These are phyloP conservation scores for Drosophila lacertosa DNA, from an alignment of 1,140 invertebrate genomes.

Conservation along the genomic window DNA sequence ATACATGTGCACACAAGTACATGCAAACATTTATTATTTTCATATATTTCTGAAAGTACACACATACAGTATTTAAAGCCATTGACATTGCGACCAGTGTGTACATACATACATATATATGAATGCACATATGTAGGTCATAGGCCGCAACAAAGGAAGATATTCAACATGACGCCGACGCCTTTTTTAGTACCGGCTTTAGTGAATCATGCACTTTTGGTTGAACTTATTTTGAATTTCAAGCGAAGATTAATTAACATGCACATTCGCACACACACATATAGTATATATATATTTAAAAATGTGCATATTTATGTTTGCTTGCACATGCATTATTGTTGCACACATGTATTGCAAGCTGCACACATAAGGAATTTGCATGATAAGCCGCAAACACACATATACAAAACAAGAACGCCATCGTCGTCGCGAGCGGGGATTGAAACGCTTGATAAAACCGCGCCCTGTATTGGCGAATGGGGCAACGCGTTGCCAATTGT, in stretches of 20 bases:
- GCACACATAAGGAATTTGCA: constrained; percentile 45
- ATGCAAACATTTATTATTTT: constrained; percentile 19
- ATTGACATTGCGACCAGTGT: constrained; percentile 27
- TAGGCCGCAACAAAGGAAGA: constrained; percentile 47
- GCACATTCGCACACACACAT: constrained; percentile 9
- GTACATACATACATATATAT: constrained; percentile 5
- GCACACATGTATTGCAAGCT: constrained; percentile 1
- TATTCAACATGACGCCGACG: constrained; percentile 15
- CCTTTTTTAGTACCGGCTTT: constrained; percentile 35
- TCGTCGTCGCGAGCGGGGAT: constrained; percentile 21
- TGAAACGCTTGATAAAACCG: constrained; percentile 33
- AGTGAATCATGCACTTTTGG: constrained; percentile 27
- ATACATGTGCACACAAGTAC: constrained; percentile 18
- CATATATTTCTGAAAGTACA: constrained; percentile 16
- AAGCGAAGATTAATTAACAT: constrained; percentile 18
- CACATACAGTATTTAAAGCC: constrained; percentile 21
- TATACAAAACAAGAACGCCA: constrained; percentile 36
- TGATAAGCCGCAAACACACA: constrained; percentile 42
- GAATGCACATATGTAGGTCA: constrained; percentile 30
- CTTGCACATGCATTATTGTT: constrained; percentile 15
- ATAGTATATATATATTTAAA: background rate
- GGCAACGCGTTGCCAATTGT: background rate
- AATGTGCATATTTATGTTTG: constrained; percentile 5
- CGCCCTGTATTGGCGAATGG: constrained; percentile 19
- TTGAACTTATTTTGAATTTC: constrained; percentile 4